Evolutionary conservation across 2,888 invertebrate species (phyloP).

Genomic region (Ormyrus thymus): DNA sequence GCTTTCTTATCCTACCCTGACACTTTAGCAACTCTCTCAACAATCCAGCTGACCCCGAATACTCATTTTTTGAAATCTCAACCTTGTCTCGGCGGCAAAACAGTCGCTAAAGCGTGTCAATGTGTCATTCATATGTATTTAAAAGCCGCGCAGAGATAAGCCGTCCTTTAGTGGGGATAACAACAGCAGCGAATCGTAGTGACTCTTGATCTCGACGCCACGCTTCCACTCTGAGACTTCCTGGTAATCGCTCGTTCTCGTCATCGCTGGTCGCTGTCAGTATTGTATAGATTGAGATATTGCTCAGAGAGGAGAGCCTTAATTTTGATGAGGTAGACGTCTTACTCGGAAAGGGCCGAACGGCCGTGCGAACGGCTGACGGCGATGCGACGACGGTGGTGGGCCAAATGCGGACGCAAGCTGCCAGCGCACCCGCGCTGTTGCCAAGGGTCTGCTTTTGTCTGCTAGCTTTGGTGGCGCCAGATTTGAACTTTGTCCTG

Average conservation of each 20-base stretch:
- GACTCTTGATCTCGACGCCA: too few species aligned
- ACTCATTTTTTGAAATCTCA: neutral
- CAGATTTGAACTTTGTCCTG: constrained; percentile 6
- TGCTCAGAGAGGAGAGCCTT: neutral
- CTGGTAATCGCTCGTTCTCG: neutral
- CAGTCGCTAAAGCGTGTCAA: neutral
- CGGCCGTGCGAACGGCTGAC: neutral
- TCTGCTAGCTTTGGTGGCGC: constrained; percentile 31
- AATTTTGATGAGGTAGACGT: neutral
- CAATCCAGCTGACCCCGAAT: neutral
- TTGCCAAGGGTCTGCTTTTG: constrained; percentile 31
- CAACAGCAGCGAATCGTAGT: neutral
- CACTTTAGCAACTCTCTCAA: neutral
- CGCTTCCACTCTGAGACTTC: neutral
- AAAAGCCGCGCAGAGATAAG: constrained; percentile 5
- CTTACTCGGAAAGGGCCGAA: neutral
- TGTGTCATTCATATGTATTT: constrained; percentile 1
- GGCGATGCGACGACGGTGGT: neutral
- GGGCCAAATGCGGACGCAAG: constrained; percentile 2
- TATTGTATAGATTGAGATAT: neutral
- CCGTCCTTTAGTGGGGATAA: neutral
- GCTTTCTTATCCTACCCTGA: neutral
- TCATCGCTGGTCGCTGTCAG: neutral
- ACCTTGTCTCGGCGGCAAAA: neutral
- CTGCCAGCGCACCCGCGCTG: constrained; percentile 33